Evolutionary conservation across 2,888 invertebrate species (phyloP), one percentile per base, ranked within the genome.

Genomic region (Cerastoderma edule): DNA sequence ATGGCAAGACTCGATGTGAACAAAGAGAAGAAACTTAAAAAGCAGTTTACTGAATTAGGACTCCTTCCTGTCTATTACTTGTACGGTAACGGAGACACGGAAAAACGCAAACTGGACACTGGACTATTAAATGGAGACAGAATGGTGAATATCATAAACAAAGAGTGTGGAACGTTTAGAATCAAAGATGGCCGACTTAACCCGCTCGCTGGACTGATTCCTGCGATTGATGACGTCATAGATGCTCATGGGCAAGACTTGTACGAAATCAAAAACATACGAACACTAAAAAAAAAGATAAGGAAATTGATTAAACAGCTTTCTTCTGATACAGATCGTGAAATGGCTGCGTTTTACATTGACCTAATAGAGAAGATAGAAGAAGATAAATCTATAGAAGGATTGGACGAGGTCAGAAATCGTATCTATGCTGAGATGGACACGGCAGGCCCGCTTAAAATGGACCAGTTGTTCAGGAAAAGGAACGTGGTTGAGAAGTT

Each of bases 51-150:
- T 24, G 19, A 71, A 8, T 16, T 66, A 1, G 44, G 35, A 28
- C 77, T 65, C 50, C n/a, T 39, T 39, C 80, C 80, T 8, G 56
- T 68, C 16, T 76, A 74, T 67, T 80, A 76, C 63, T 80, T 74
- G 67, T 74, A 68, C 24, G 28, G 56, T 19, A 71, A 72, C 27
- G 73, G 67, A n/a, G 30, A 19, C 8, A 46, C 19, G 0, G 35
- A 10, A 2, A 76, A 63, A 33, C 71, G 66, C 50, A 74, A 74
- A 50, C 67, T 76, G 32, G 70, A 74, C 44, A 69, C 39, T 5
- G 76, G 71, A 27, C 27, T 33, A 2, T 39, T 72, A 10, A 63
- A 72, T 39, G 53, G 76, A 4, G 48, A 53, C 16, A 67, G 74
- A 32, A 74, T 80, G 80, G 32, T 80, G 4, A 32, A 33, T 0